phyloP scores from a whole-genome alignment of 92 coral and sea anemone genomes.

The Porites cylindrica region DNA sequence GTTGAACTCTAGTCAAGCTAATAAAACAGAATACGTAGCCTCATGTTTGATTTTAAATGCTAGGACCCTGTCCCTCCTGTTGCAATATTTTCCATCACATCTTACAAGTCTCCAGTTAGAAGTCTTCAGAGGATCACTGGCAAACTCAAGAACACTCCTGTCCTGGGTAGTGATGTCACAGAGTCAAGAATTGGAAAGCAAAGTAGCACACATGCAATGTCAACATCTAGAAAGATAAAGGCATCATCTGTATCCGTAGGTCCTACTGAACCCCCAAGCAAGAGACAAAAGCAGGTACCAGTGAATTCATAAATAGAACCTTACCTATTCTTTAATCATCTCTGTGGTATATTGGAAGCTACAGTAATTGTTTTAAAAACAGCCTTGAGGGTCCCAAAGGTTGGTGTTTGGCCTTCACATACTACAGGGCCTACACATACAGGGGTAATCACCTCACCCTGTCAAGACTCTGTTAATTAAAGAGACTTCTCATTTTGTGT shows the following conservation, averaged over 20 bases:
- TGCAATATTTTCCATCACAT: slow-evolving; percentile 13
- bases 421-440: too few relatives aligned
- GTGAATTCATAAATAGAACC: neutral
- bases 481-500: too few relatives aligned
- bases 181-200: slow-evolving; percentile 7
- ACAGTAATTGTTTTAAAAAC: too few relatives aligned
- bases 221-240: neutral
- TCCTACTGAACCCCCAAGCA: slow-evolving; percentile 49
- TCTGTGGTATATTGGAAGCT: too few relatives aligned
- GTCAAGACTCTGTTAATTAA: too few relatives aligned
- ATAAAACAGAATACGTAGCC: too few relatives aligned
- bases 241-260: neutral
- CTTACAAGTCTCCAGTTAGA: slow-evolving; percentile 26
- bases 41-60: slow-evolving; percentile 6
- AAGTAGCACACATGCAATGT: neutral
- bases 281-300: slow-evolving; percentile 66
- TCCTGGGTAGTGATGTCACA: neutral
- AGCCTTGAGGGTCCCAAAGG: too few relatives aligned
- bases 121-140: slow-evolving; percentile 21
- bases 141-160: slow-evolving; percentile 32
- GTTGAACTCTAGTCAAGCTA: too few relatives aligned
- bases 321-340: too few relatives aligned
- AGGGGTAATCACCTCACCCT: too few relatives aligned
- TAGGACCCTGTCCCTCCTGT: slow-evolving; percentile 37
- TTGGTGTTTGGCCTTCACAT: too few relatives aligned